These are phyloP conservation scores for Scaptomyza graminum DNA, from an alignment of 1,140 invertebrate genomes.

Conservation along the genomic window DNA sequence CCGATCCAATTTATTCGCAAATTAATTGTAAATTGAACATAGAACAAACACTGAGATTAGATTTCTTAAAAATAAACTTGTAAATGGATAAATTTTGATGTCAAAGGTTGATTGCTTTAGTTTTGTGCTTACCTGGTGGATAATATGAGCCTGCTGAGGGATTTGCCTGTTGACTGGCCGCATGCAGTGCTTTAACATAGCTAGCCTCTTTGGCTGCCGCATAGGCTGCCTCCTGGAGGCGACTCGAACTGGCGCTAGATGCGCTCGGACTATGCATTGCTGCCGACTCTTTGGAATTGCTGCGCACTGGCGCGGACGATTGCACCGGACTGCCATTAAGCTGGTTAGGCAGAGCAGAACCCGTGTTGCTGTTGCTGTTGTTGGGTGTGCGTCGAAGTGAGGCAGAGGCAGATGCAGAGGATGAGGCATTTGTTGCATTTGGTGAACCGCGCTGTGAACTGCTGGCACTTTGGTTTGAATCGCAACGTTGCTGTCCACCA, in stretches of 20 bases:
- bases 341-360: constrained; percentile 25
- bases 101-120: no score
- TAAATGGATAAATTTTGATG: not conserved
- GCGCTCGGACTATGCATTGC: constrained; percentile 62
- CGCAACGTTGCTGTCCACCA: constrained; percentile 76
- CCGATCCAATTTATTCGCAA: no score
- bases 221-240: constrained; percentile 73
- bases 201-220: constrained; percentile 78
- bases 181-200: constrained; percentile 84
- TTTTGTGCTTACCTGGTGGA: constrained; percentile 56
- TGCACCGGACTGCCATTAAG: constrained; percentile 76
- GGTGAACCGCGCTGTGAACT: constrained; percentile 81
- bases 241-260: constrained; percentile 64
- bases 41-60: no score
- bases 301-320: constrained; percentile 51
- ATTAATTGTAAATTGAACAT: no score
- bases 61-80: not conserved
- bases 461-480: constrained; percentile 83
- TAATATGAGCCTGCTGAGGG: constrained; percentile 84
- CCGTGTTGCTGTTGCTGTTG: no score
- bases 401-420: constrained; percentile 12
- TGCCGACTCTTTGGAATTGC: constrained; percentile 80
- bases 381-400: constrained; percentile 62
- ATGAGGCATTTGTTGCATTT: constrained; percentile 20
- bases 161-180: constrained; percentile 84